Evolutionary conservation across 2,888 invertebrate genomes (phyloP).

Genomic region (Microctonus brassicae): DNA sequence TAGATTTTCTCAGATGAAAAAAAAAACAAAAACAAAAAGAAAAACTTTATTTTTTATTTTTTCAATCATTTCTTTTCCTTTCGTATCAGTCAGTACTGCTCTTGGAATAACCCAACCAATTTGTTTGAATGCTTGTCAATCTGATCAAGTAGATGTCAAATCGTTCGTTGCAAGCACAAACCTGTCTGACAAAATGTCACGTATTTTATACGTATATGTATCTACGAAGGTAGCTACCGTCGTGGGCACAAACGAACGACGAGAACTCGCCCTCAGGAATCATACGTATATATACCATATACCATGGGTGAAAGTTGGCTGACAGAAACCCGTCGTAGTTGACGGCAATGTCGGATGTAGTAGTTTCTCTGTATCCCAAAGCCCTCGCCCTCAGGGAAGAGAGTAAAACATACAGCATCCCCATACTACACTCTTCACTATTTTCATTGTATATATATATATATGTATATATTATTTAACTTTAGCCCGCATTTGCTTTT

Average conservation of each 20-base stretch:
- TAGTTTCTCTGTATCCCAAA: neutral
- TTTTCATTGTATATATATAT: neutral
- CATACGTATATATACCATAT: too few species aligned
- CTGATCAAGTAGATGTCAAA: slow-evolving; percentile 11
- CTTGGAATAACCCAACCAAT: slow-evolving; percentile 4
- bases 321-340: slow-evolving; percentile 38
- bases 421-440: neutral
- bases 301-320: slow-evolving; percentile 36
- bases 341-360: slow-evolving; percentile 16
- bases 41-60: too few species aligned
- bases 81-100: neutral
- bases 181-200: neutral
- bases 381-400: slow-evolving; percentile 18
- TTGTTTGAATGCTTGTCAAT: slow-evolving; percentile 25
- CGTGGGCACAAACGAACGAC: neutral
- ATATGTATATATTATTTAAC: neutral
- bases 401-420: slow-evolving; percentile 32
- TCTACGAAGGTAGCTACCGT: neutral
- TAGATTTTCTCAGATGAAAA: neutral
- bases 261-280: slow-evolving; percentile 30
- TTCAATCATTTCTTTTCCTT: neutral
- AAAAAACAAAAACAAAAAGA: too few species aligned
- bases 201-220: neutral
- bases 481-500: slow-evolving; percentile 25
- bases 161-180: neutral